phyloP scores from a whole-genome alignment of 2,113 vertebrate genomes.

The Melanocharis versteri region DNA sequence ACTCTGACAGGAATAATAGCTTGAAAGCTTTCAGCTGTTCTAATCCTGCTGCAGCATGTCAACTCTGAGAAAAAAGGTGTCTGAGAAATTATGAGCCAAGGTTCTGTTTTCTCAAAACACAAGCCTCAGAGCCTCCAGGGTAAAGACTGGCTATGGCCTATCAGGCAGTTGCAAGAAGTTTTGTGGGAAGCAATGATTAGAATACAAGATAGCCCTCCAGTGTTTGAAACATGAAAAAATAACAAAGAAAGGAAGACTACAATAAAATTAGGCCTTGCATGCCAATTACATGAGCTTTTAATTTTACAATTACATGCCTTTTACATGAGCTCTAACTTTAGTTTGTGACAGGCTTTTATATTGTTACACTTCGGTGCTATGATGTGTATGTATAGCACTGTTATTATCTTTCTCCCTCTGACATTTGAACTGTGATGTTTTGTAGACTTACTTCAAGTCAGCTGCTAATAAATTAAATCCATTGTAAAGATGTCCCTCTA shows the following conservation, averaged over 20 bases:
- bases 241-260: background rate
- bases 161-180: background rate
- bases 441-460: constrained; percentile 87
- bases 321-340: background rate
- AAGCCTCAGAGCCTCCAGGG: background rate
- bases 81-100: background rate
- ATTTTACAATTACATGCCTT: too few species aligned
- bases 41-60: background rate
- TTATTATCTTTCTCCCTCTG: background rate
- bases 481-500: constrained; percentile 90
- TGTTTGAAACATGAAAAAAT: background rate
- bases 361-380: background rate
- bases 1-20: background rate
- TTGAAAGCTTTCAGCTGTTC: background rate
- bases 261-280: background rate
- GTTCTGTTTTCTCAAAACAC: background rate
- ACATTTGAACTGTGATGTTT: background rate
- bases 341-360: background rate
- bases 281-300: too few species aligned
- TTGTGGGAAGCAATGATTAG: background rate
- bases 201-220: background rate
- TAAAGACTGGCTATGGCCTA: background rate
- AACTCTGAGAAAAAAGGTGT: background rate
- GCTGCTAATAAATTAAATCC: constrained; percentile 96
- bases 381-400: background rate